Percentiles rank a stretch among this genome's conserved stretches.
These are phyloP conservation scores for Atta texana DNA, from an alignment of 1,140 invertebrate species.

Conservation along the genomic window DNA sequence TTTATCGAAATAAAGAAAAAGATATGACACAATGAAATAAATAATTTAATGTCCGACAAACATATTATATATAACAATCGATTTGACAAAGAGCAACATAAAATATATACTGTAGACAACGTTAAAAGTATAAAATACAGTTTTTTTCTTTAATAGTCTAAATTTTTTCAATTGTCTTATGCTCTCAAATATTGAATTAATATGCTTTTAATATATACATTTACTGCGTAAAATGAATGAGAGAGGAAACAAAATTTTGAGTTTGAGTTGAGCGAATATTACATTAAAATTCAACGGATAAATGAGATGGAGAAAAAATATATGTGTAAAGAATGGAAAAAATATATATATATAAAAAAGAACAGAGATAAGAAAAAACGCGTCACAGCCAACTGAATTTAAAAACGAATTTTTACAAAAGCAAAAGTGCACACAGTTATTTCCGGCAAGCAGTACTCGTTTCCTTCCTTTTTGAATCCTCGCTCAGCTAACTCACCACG, in stretches of 20 bases:
- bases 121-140: neutral
- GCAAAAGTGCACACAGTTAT: constrained; percentile 34
- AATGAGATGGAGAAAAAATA: neutral
- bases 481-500: constrained; percentile 54
- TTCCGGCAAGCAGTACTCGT: constrained; percentile 64
- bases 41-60: neutral
- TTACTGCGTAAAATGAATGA: neutral
- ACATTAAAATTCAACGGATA: neutral
- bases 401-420: constrained; percentile 71
- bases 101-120: neutral
- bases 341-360: neutral
- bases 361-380: constrained; percentile 31
- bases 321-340: neutral
- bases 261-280: constrained; percentile 7
- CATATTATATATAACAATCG: neutral
- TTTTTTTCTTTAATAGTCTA: neutral
- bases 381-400: constrained; percentile 74
- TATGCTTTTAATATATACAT: neutral
- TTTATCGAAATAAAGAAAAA: neutral
- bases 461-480: constrained; percentile 65
- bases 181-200: neutral
- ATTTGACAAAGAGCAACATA: neutral
- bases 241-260: constrained; percentile 12
- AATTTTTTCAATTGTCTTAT: neutral
- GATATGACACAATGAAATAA: neutral